phyloP scores from a whole-genome alignment of 2,888 invertebrate genomes.

The Melanostoma scalare region DNA sequence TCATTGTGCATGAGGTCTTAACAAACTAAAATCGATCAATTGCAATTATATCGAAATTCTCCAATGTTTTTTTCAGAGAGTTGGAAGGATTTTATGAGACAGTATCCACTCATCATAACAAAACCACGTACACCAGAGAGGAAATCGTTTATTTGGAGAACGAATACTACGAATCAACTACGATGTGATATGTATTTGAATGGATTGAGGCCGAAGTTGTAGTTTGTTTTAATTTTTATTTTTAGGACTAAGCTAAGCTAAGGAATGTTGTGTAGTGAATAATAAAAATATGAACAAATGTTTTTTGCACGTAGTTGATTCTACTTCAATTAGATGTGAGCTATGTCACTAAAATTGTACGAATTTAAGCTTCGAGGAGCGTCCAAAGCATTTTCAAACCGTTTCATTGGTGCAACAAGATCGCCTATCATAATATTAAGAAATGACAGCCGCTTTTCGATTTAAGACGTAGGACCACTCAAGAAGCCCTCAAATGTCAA shows the following conservation, averaged over 20 bases:
- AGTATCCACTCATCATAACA: conserved; percentile 23
- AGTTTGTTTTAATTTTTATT: conserved; percentile 31
- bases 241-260: neutral
- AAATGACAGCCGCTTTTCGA: too few species aligned
- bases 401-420: too few species aligned
- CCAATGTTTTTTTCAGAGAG: conserved; percentile 35
- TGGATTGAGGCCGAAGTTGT: conserved; percentile 60
- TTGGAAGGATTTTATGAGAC: conserved; percentile 56
- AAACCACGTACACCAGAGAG: conserved; percentile 54
- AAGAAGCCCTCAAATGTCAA: too few species aligned
- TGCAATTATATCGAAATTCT: neutral
- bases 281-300: neutral
- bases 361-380: too few species aligned
- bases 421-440: too few species aligned
- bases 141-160: conserved; percentile 55
- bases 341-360: too few species aligned
- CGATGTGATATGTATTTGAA: conserved; percentile 58
- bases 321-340: too few species aligned
- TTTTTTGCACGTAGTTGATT: neutral
- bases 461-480: too few species aligned
- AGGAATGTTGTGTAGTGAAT: neutral
- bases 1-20: conserved; percentile 21
- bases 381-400: too few species aligned
- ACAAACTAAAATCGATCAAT: neutral
- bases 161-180: conserved; percentile 43